Evolutionary conservation across 2,888 invertebrate genomes (phyloP), one percentile per base, ranked within the genome.

Genomic region (Melipona bicolor): DNA sequence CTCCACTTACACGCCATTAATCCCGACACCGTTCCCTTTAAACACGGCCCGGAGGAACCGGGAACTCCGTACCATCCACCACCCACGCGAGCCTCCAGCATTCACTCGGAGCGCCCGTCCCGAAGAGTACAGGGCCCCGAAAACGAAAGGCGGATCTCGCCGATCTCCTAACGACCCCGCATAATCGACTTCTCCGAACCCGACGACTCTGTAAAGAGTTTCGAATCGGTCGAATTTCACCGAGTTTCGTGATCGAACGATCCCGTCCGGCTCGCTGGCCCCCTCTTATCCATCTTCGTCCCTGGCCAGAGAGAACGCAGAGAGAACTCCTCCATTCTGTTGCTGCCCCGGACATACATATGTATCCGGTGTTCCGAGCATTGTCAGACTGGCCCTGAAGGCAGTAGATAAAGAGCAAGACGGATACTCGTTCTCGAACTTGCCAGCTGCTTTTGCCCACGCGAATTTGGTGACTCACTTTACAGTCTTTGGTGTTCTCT

Each of bases 391-490:
- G 84, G 78, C 83, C 85, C 80, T 62, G 79, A 83, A 85, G 85
- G 79, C 81, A 87, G 89, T 77, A 85, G 88, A 89, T 89, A 89
- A 89, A 89, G 88, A 86, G 77, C 89, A 81, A 84, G 84, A 86
- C 89, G 86, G 84, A 86, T 85, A 89, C 86, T 64, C 87, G 84
- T 83, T 87, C 87, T 84, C 87, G 83, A 87, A 84, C 81, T 73
- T 77, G 80, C 83, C 85, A 81, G 81, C 77, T 77, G 89, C 69
- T 27, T 69, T 84, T 84, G 78, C 89, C 89, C 89, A 89, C 89
- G 89, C 89, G 82, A 89, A 89, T 89, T 89, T 89, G 86, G 89
- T 89, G 89, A 89, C 89, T 89, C 89, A 89, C 88, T 86, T 86
- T 84, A 77, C 79, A 79, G 77, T 81, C 36, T 52, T 27, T 54